Conservation (phyloP, 2,888 invertebrate genomes). For the Corythucha ciliata region DNA sequence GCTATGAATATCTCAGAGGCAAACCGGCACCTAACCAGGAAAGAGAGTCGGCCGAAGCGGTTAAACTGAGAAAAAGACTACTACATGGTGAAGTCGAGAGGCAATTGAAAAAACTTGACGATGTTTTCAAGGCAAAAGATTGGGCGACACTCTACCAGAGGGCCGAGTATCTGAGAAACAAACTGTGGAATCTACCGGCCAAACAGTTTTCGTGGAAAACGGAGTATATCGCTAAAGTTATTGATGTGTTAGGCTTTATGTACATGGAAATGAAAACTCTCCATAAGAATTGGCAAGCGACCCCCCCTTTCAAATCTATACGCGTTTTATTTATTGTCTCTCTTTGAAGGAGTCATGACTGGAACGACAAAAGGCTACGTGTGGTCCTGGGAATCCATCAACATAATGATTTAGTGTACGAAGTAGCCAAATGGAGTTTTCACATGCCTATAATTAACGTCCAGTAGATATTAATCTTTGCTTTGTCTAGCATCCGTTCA, state of each 20-base stretch:
- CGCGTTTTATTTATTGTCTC: neutral
- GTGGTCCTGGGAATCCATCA: slow-evolving; percentile 18
- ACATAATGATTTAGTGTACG: slow-evolving; percentile 5
- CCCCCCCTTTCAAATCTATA: no score
- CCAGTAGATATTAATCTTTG: neutral
- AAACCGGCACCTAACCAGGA: slow-evolving; percentile 11
- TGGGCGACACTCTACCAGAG: slow-evolving; percentile 17
- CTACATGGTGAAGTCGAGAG: slow-evolving; percentile 10
- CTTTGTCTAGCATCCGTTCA: neutral
- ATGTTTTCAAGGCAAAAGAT: slow-evolving; percentile 6
- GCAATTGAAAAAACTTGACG: slow-evolving; percentile 14
- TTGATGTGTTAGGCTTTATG: slow-evolving; percentile 18
- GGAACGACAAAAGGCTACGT: slow-evolving; percentile 17
- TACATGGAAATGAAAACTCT: slow-evolving; percentile 18
- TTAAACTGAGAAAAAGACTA: slow-evolving; percentile 14
- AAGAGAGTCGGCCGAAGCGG: slow-evolving; percentile 5
- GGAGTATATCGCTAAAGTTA: slow-evolving; percentile 16
- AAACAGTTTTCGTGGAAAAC: slow-evolving; percentile 6
- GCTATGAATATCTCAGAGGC: slow-evolving; percentile 11
- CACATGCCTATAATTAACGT: slow-evolving; percentile 18
- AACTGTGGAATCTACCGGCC: slow-evolving; percentile 12
- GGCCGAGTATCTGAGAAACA: slow-evolving; percentile 15
- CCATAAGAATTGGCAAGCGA: slow-evolving; percentile 11
- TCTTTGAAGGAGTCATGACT: slow-evolving; percentile 13
- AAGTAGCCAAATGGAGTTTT: slow-evolving; percentile 16